Percentiles rank a stretch among this genome's conserved stretches.
Conservation (phyloP, 2,113 vertebrate genomes). For the Paracyprichromis sp. region DNA sequence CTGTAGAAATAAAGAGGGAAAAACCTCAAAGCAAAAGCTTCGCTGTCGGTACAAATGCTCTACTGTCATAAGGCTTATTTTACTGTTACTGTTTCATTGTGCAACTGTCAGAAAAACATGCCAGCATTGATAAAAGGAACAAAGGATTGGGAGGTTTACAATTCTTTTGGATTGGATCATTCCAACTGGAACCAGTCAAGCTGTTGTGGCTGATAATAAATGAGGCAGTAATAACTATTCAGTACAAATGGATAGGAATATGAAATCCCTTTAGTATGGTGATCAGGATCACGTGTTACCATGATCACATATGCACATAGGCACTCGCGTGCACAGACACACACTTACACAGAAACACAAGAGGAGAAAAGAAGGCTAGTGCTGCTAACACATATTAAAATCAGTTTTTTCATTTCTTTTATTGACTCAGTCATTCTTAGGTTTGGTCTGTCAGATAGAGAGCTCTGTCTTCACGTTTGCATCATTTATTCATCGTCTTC, state of each 20-base stretch:
- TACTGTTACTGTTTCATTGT: background rate
- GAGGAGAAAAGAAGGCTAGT: background rate
- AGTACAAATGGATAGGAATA: background rate
- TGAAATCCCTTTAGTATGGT: background rate
- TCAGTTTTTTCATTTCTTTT: background rate
- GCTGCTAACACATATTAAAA: background rate
- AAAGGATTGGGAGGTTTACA: background rate
- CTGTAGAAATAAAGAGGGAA: background rate
- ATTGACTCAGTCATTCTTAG: conserved; percentile 28
- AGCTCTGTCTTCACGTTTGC: background rate
- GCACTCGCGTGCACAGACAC: background rate
- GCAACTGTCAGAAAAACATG: background rate
- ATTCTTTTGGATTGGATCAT: background rate
- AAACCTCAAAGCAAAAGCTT: background rate
- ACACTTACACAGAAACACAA: background rate
- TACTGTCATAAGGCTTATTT: background rate
- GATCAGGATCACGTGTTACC: background rate
- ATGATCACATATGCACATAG: background rate
- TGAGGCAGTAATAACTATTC: background rate
- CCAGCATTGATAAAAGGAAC: background rate
- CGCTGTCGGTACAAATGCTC: background rate
- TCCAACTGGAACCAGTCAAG: background rate
- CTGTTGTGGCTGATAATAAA: background rate
- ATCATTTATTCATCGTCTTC: conserved; percentile 1
- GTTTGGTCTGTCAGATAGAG: background rate